A percentile compares a stretch with the other conserved stretches of the same genome.
phyloP scores from a whole-genome alignment of 2,888 invertebrate genomes.

The Cataglyphis livida region DNA sequence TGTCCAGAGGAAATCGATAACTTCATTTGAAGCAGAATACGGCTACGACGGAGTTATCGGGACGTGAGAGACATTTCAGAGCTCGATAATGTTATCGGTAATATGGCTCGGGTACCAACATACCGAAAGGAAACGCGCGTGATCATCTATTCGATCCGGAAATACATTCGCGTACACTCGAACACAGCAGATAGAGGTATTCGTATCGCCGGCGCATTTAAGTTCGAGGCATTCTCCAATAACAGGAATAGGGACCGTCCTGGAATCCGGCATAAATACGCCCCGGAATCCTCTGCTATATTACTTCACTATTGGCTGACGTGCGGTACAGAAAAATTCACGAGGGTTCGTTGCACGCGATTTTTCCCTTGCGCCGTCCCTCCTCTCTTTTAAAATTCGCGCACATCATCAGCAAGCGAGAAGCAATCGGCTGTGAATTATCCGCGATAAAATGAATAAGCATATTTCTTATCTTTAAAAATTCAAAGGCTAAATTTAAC shows the following conservation, averaged over 20 bases:
- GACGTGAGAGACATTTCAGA: constrained; percentile 28
- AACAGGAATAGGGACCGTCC: constrained; percentile 74
- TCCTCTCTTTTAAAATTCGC: not conserved
- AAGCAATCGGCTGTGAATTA: constrained; percentile 21
- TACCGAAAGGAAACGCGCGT: constrained; percentile 26
- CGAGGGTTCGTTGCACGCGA: constrained; percentile 56
- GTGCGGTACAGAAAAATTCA: constrained; percentile 70
- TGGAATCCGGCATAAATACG: constrained; percentile 82
- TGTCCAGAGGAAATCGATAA: constrained; percentile 38
- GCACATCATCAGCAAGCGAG: not conserved
- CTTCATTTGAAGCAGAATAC: not conserved
- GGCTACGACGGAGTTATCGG: constrained; percentile 23
- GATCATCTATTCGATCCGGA: constrained; percentile 29
- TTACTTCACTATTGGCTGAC: constrained; percentile 79
- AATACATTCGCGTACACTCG: constrained; percentile 41
- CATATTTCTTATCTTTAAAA: not conserved
- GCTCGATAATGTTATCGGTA: constrained; percentile 46
- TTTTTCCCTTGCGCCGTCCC: constrained; percentile 42
- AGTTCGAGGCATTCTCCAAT: constrained; percentile 75
- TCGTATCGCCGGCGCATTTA: constrained; percentile 65
- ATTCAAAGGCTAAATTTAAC: not conserved
- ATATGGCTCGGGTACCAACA: constrained; percentile 30
- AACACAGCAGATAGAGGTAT: constrained; percentile 47
- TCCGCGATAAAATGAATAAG: not conserved
- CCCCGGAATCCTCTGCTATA: constrained; percentile 77